Percentiles rank a stretch among this genome's conserved stretches.
These are phyloP conservation scores for Linyphia triangularis DNA, from an alignment of 2,888 invertebrate species.

Conservation along the genomic window DNA sequence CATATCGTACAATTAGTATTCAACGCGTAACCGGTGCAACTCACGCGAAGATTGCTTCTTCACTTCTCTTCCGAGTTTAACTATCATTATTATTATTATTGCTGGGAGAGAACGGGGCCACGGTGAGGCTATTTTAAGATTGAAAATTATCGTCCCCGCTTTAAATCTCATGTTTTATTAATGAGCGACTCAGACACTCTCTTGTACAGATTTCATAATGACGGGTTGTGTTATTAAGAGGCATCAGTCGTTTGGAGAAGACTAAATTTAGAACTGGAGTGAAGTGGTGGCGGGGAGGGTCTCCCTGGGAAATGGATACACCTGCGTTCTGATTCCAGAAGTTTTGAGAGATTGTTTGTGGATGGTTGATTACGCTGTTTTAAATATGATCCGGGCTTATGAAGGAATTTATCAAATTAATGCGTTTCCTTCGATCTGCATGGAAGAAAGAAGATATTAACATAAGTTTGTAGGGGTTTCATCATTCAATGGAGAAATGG, in stretches of 20 bases:
- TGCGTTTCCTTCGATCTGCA: too few relatives aligned
- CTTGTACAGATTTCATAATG: conserved; percentile 36
- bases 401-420: too few relatives aligned
- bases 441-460: too few relatives aligned
- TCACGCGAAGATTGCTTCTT: conserved; percentile 19
- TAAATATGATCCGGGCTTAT: too few relatives aligned
- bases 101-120: neutral
- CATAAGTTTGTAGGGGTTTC: too few relatives aligned
- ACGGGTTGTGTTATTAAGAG: conserved; percentile 34
- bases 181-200: conserved; percentile 15
- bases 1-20: conserved; percentile 69
- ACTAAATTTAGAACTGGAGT: conserved; percentile 36
- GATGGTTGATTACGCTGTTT: neutral
- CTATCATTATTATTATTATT: conserved; percentile 38
- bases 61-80: conserved; percentile 26
- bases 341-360: neutral
- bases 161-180: conserved; percentile 49
- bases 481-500: too few relatives aligned
- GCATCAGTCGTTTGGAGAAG: conserved; percentile 25
- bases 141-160: conserved; percentile 55
- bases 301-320: neutral
- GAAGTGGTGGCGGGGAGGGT: neutral
- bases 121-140: conserved; percentile 46
- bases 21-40: conserved; percentile 1
- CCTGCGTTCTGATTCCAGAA: conserved; percentile 6